phyloP scores from a whole-genome alignment of 2,888 invertebrate genomes.

The Autographa pulchrina region DNA sequence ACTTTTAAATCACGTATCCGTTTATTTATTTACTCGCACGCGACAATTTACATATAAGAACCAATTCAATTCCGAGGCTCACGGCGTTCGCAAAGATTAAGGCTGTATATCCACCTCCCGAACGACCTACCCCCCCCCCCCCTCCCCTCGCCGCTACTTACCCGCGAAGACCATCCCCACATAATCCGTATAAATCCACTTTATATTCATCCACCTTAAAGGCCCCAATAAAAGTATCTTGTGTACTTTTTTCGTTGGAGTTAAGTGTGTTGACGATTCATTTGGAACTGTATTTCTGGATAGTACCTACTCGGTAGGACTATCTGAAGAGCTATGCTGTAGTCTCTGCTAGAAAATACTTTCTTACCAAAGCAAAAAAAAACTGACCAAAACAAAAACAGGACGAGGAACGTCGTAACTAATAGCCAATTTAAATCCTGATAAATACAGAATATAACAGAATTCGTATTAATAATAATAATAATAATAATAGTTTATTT shows the following conservation, averaged over 20 bases:
- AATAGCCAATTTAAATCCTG: no score
- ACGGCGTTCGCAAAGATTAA: conserved; percentile 85
- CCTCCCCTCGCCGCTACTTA: conserved; percentile 40
- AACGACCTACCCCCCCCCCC: conserved; percentile 62
- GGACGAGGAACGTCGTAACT: no score
- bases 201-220: conserved; percentile 89
- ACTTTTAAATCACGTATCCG: conserved; percentile 82
- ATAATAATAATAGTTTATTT: no score
- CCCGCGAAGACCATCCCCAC: conserved; percentile 77
- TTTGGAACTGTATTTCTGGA: conserved; percentile 41
- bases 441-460: no score
- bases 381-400: no score
- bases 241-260: conserved; percentile 72
- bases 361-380: not conserved
- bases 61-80: conserved; percentile 86
- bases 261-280: conserved; percentile 64
- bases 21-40: conserved; percentile 87
- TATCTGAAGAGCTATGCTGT: not conserved
- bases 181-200: conserved; percentile 88
- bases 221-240: conserved; percentile 85
- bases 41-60: conserved; percentile 86
- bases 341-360: not conserved
- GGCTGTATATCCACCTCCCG: conserved; percentile 72
- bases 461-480: no score
- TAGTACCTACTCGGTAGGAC: conserved; percentile 16